Base-by-base conservation (phyloP, 2,888 invertebrate genomes). In the Melieria crassipennis region DNA sequence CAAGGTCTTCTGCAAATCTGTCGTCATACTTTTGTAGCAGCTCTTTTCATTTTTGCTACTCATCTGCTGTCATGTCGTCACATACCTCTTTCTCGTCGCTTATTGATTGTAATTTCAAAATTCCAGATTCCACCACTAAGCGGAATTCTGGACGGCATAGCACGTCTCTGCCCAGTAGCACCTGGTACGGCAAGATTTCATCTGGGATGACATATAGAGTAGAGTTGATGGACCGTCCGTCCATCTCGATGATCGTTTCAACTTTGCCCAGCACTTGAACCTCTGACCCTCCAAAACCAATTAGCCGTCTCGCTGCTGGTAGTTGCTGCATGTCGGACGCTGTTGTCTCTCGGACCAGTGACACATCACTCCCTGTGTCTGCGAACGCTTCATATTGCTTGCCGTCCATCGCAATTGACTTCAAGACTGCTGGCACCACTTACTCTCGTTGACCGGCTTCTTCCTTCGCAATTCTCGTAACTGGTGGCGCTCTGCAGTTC, bases 281-380 rank as follows among this genome's bases (percentile, higher is more conserved):
- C 2, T 16, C 16, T 16, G 16, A 16, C 16, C 75, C 77, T 3
- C 75, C 74, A 45, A 77, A 75, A 7, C 71, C 74, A 58, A 61
- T 62, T 7, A 76, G 62, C 1, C 42, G 45, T 46, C 56, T 66
- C 50, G 66, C 11, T 46, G 66, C 43, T 11, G 16, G 5, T 55
- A 5, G 10, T 7, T 52, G 50, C 42, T 16, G 42, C 42, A 42
- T n/a, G 9, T n/a, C 50, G 10, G 2, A 4, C n/a, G 63, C 63
- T 50, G n/a, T 50, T 10, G 63, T 42, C 5, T 5, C 7, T 50
- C 30, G 42, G 43, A 62, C 55, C 13, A 48, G 30, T 71, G 47
- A 65, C 16, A 63, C 61, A 63, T 63, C 57, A 16, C 62, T 64
- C 11, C 63, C 63, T 5, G 66, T 56, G 55, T 71, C 52, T 4